These are phyloP conservation scores for Nothocercus julius DNA, from an alignment of 2,113 vertebrate species.

Conservation along the genomic window DNA sequence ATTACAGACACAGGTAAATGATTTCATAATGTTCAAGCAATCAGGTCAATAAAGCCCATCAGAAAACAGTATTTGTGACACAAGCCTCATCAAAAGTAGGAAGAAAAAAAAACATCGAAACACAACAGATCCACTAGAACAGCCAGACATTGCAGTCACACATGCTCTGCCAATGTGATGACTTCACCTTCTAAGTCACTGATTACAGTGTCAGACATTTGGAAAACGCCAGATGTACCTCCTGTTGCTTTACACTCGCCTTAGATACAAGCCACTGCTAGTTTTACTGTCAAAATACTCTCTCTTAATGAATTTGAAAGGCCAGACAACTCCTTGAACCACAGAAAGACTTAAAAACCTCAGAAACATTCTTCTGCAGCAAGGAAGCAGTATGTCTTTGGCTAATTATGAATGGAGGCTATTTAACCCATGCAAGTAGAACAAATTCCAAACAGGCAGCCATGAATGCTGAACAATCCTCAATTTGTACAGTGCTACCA, in stretches of 20 bases:
- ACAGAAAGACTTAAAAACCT: not conserved
- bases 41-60: not conserved
- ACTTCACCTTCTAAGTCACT: fast-evolving
- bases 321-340: not conserved
- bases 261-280: not conserved
- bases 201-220: not conserved
- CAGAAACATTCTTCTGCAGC: not conserved
- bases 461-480: not conserved
- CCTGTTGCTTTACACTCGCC: not conserved
- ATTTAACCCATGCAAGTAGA: not conserved
- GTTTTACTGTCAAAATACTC: not conserved
- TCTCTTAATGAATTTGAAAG: not conserved
- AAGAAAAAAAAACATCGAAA: not conserved
- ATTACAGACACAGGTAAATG: not conserved
- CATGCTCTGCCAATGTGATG: not conserved
- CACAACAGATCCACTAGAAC: fast-evolving
- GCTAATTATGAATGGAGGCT: not conserved
- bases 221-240: not conserved
- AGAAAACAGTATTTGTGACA: not conserved
- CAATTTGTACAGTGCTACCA: not conserved
- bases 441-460: not conserved
- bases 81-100: not conserved
- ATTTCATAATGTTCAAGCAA: not conserved
- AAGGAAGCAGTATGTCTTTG: not conserved
- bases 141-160: not conserved